These are phyloP conservation scores for Pinna nobilis DNA, from an alignment of 1,140 invertebrate genomes.

Conservation along the genomic window DNA sequence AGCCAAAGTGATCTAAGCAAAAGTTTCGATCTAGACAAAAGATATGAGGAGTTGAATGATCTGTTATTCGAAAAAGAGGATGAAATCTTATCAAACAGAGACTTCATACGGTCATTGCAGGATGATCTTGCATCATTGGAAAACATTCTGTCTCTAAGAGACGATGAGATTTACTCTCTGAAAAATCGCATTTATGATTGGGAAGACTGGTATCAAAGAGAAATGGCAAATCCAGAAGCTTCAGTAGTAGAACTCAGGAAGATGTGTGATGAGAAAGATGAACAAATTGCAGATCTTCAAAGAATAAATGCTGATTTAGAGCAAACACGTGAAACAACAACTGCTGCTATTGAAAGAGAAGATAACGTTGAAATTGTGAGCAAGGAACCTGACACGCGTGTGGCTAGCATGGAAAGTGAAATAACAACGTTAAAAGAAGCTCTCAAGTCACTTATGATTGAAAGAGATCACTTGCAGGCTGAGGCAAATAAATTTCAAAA, in stretches of 20 bases:
- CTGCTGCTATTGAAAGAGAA: neutral
- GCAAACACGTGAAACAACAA: neutral
- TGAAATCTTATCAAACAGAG: neutral
- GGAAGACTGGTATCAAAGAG: constrained; percentile 38
- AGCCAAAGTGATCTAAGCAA: neutral
- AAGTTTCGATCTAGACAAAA: neutral
- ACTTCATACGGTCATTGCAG: neutral
- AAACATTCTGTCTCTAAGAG: neutral
- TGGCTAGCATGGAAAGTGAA: constrained; percentile 11
- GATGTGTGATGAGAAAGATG: neutral
- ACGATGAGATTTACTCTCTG: constrained; percentile 17
- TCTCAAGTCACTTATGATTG: neutral
- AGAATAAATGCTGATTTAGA: neutral
- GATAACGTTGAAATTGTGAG: constrained; percentile 8
- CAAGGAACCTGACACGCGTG: constrained; percentile 10
- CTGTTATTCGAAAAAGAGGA: constrained; percentile 1
- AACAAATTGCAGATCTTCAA: neutral
- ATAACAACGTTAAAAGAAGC: neutral
- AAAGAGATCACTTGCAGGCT: no score
- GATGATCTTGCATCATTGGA: constrained; percentile 1
- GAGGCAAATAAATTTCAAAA: constrained; percentile 2
- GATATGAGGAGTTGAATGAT: constrained; percentile 9
- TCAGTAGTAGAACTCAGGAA: neutral
- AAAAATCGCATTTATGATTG: constrained; percentile 17
- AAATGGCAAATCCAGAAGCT: constrained; percentile 15